Conservation (phyloP, 2,113 vertebrate species). For the Centropristis striata region DNA sequence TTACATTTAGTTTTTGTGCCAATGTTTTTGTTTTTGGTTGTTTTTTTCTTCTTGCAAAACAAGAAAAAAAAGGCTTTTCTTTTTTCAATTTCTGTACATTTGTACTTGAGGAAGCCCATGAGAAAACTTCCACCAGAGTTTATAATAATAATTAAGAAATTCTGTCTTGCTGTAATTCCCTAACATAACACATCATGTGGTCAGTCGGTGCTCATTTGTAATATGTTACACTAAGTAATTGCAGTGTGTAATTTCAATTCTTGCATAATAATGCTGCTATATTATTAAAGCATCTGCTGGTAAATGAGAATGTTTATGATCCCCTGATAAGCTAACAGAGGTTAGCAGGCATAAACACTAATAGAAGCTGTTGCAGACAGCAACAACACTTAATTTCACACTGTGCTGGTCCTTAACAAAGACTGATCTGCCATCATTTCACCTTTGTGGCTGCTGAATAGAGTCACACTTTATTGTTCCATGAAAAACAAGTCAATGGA, state of each 20-base stretch:
- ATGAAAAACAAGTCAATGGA: constrained; percentile 49
- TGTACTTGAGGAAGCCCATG: too few relatives aligned
- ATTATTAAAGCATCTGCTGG: constrained; percentile 35
- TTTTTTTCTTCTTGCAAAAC: background rate
- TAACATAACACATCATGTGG: background rate
- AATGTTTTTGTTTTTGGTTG: too few relatives aligned
- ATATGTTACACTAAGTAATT: constrained; percentile 13
- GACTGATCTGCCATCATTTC: constrained; percentile 62
- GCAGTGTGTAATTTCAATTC: constrained; percentile 11
- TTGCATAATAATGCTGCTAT: constrained; percentile 52
- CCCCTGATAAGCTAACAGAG: constrained; percentile 59
- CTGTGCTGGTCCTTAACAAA: constrained; percentile 69
- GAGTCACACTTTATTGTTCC: constrained; percentile 33
- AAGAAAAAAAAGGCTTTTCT: background rate
- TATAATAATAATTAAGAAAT: too few relatives aligned
- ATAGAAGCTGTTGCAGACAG: constrained; percentile 51
- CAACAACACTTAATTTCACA: constrained; percentile 77
- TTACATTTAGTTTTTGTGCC: too few relatives aligned
- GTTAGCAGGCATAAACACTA: constrained; percentile 61
- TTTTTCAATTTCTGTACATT: background rate
- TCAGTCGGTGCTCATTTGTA: constrained; percentile 29
- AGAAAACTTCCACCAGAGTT: too few relatives aligned
- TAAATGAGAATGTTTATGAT: constrained; percentile 50
- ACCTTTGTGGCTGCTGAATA: constrained; percentile 65
- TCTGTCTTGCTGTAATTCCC: background rate